Evolutionary conservation across 2,113 vertebrate species (phyloP).

Genomic region (rat (Rattus norvegicus)): GRCr8 NC_086032.1:41462501-41463000

Average conservation of each 20-base stretch:
- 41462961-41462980: neutral
- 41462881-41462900: no score
- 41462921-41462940: neutral
- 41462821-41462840: conserved; percentile 39
- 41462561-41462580: conserved; percentile 53
- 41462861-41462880: no score
- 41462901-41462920: neutral
- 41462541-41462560: conserved; percentile 41
- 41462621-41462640: conserved; percentile 62
- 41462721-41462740: neutral
- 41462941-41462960: neutral
- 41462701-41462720: conserved; percentile 30
- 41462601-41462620: conserved; percentile 53
- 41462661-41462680: neutral
- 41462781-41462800: neutral
- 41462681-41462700: neutral
- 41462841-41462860: neutral
- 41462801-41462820: neutral
- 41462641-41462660: neutral
- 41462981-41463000: neutral
- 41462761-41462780: accelerated
- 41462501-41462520: neutral
- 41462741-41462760: neutral
- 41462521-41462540: neutral
- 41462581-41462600: conserved; percentile 35